A percentile compares a stretch with the other conserved stretches of the same genome.
Evolutionary conservation across 2,888 invertebrate species (phyloP).

Genomic region (Rhagophthalmus giganteus): DNA sequence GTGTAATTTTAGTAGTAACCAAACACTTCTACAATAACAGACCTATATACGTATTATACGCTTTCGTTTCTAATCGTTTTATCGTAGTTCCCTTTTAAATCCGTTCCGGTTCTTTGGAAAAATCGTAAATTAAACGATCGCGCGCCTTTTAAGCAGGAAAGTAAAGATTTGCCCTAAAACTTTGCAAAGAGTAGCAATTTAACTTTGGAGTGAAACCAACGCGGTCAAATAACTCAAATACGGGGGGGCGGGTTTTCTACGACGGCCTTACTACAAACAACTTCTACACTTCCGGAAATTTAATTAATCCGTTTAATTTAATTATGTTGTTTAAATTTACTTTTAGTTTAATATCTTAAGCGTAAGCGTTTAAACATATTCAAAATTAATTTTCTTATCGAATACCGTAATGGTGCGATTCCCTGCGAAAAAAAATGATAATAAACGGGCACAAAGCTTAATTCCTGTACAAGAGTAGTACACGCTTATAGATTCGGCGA

Average conservation of each 20-base stretch:
- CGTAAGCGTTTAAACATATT: slow-evolving; percentile 1
- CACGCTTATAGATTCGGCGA: too few species aligned
- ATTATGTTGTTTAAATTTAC: slow-evolving; percentile 17
- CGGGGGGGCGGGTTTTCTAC: background rate
- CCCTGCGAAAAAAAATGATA: too few species aligned
- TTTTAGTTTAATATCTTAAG: slow-evolving; percentile 10
- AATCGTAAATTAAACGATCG: background rate
- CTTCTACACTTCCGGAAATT: slow-evolving; percentile 6
- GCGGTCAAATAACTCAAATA: slow-evolving; percentile 19
- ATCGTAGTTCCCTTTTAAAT: too few species aligned
- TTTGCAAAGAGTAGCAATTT: slow-evolving; percentile 15
- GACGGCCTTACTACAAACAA: slow-evolving; percentile 4
- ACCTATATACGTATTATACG: too few species aligned
- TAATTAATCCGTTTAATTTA: slow-evolving; percentile 16
- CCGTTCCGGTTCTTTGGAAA: too few species aligned
- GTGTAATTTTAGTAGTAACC: slow-evolving; percentile 28
- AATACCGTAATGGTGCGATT: too few species aligned
- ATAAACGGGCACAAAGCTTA: too few species aligned
- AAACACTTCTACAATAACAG: slow-evolving; percentile 26
- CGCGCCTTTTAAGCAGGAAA: background rate
- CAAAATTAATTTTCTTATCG: too few species aligned
- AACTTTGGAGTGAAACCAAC: slow-evolving; percentile 5
- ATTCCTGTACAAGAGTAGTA: too few species aligned
- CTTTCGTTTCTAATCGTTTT: too few species aligned
- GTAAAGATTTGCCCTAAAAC: slow-evolving; percentile 12